Evolutionary conservation across 37 sponge, comb jelly and placozoan genomes (phyloP).

Genomic region (Eunapius fragilis): DNA sequence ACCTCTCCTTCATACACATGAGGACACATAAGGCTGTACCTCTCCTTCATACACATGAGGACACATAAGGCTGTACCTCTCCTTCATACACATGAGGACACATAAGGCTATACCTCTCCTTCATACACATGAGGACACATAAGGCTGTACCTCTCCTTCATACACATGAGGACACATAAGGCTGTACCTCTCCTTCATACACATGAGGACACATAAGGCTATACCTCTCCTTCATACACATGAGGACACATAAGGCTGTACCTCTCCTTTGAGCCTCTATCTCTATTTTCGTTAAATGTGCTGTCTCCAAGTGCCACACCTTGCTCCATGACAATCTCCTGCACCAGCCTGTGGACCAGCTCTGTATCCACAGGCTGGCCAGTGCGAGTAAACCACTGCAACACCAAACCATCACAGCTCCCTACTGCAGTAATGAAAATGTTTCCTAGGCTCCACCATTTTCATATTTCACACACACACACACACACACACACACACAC

Average conservation of each 20-base stretch:
- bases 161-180: too few relatives aligned
- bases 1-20: too few relatives aligned
- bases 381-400: conserved; percentile 19
- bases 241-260: not conserved
- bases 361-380: conserved; percentile 24
- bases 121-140: too few relatives aligned
- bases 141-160: too few relatives aligned
- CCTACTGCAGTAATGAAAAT: not conserved
- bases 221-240: not conserved
- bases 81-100: too few relatives aligned
- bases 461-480: not conserved
- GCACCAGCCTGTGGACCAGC: not conserved
- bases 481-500: conserved; percentile 9
- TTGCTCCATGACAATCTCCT: not conserved
- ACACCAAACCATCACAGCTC: not conserved
- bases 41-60: too few relatives aligned
- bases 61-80: too few relatives aligned
- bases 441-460: not conserved
- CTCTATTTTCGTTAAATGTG: not conserved
- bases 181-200: too few relatives aligned
- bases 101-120: too few relatives aligned
- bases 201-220: conserved; percentile 17
- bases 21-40: too few relatives aligned
- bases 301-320: not conserved
- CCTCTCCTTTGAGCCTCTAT: not conserved